Evolutionary conservation across 2,113 vertebrate species (phyloP), one percentile per base, ranked within the genome.

Genomic region (Rhinogobius similis): DNA sequence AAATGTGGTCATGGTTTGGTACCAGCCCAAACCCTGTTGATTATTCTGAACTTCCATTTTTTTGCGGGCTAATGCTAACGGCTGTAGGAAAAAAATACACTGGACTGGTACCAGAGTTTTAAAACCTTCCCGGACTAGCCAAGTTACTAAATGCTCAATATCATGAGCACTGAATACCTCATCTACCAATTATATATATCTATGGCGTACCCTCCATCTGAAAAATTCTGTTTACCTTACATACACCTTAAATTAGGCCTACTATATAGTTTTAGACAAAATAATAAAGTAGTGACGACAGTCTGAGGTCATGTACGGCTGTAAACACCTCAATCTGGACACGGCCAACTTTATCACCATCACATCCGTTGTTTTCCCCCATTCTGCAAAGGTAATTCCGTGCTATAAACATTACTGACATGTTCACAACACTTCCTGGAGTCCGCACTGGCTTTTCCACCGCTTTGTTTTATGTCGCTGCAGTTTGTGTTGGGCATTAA

Each of bases 401-500:
- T n/a, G 58, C 58, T 36, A 61, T 38, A 61, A 61, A 32, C 29
- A 61, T 61, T 36, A 61, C 58, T 61, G 58, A 61, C 58, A 61
- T 61, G 58, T 61, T 61, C 29, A 61, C 58, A 36, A 36, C 58
- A 61, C 29, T 61, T 61, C 29, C 29, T 61, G 29, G 29, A 61
- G 58, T 36, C 58, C 20, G 20, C 27, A 36, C 10, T 10, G 27
- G 58, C 29, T 41, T 76, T 67, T 75, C 56, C 73, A 69, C 63
- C 24, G 63, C 68, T 66, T 75, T 80, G 76, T 79, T 72, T 73
- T 83, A 78, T 65, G 72, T 63, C 65, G 80, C 76, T 70, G 82
- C 68, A 50, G 82, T 86, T 85, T 81, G 73, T 73, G 77, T 72
- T 81, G 71, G 78, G 77, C 67, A 80, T 71, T 68, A 83, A 75